A percentile compares a stretch with the other conserved stretches of the same genome.
These are phyloP conservation scores for Drosophila auraria DNA, from an alignment of 1,140 invertebrate genomes.

Conservation along the genomic window DNA sequence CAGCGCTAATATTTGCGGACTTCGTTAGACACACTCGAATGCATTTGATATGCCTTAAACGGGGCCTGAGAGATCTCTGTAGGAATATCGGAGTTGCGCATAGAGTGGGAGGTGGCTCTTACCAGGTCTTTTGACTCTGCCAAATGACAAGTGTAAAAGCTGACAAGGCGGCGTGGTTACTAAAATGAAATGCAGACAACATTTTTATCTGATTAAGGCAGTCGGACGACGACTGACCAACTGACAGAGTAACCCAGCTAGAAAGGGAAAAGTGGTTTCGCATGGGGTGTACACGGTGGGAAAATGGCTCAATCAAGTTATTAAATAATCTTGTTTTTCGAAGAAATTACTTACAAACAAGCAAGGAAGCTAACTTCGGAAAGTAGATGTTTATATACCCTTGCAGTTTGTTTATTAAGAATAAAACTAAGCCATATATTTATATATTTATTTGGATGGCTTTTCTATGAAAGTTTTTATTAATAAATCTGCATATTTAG, in stretches of 20 bases:
- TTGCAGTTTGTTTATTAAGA: too few relatives aligned
- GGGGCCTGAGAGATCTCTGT: conserved; percentile 59
- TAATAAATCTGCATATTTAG: too few relatives aligned
- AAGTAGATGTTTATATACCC: too few relatives aligned
- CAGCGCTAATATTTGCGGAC: conserved; percentile 83
- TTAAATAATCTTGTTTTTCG: background rate
- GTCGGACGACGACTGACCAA: conserved; percentile 48
- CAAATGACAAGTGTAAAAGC: conserved; percentile 79
- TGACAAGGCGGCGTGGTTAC: conserved; percentile 62
- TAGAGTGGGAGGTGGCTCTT: conserved; percentile 26
- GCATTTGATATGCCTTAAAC: conserved; percentile 84
- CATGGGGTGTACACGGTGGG: background rate
- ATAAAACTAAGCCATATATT: too few relatives aligned
- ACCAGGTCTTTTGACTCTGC: conserved; percentile 31
- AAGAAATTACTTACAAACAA: background rate
- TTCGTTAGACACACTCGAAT: conserved; percentile 84
- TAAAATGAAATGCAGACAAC: conserved; percentile 74
- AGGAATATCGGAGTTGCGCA: conserved; percentile 9
- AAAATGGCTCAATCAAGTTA: background rate
- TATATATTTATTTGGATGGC: too few relatives aligned
- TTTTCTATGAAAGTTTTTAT: too few relatives aligned
- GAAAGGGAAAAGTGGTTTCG: conserved; percentile 44
- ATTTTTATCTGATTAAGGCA: conserved; percentile 71
- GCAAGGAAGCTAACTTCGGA: too few relatives aligned
- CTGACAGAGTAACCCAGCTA: conserved; percentile 19